A percentile compares a stretch with the other conserved stretches of the same genome.
Conservation (phyloP, 2,888 invertebrate species). For the Imbricaverruca yamaguchii region DNA sequence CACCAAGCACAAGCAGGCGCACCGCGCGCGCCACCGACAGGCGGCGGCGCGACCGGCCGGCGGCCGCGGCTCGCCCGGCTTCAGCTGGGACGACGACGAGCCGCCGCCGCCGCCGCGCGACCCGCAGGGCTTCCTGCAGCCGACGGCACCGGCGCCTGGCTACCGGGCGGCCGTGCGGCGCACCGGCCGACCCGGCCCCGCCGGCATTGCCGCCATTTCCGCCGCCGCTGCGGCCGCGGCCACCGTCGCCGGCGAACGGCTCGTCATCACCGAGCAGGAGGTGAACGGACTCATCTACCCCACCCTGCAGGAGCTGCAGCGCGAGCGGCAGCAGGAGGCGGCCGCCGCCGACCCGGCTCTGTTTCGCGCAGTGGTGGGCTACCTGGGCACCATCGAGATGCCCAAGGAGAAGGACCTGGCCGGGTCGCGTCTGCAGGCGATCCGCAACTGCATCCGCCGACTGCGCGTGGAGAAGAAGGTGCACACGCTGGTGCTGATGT, state of each 20-base stretch:
- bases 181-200: conserved; percentile 14
- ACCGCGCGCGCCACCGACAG: conserved; percentile 37
- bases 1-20: conserved; percentile 38
- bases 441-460: conserved; percentile 79
- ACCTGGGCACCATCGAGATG: conserved; percentile 92
- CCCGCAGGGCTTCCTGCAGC: conserved; percentile 23
- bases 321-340: conserved; percentile 27
- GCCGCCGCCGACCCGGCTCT: conserved; percentile 30
- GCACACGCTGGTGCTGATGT: conserved; percentile 70
- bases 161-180: not conserved
- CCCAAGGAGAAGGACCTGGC: conserved; percentile 49
- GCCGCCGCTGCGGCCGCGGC: conserved; percentile 21
- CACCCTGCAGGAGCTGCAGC: conserved; percentile 33
- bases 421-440: conserved; percentile 52
- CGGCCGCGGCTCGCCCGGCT: conserved; percentile 31
- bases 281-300: conserved; percentile 38
- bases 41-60: conserved; percentile 44
- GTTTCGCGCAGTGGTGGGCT: conserved; percentile 75
- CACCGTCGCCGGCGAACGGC: conserved; percentile 24
- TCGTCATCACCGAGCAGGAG: conserved; percentile 36
- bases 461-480: conserved; percentile 78
- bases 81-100: conserved; percentile 30
- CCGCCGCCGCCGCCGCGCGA: conserved; percentile 25
- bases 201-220: conserved; percentile 15
- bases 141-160: conserved; percentile 20